Percentiles rank a stretch among this genome's conserved stretches.
Conservation (phyloP, 2,888 invertebrate species). For the Heliconius hortense region DNA sequence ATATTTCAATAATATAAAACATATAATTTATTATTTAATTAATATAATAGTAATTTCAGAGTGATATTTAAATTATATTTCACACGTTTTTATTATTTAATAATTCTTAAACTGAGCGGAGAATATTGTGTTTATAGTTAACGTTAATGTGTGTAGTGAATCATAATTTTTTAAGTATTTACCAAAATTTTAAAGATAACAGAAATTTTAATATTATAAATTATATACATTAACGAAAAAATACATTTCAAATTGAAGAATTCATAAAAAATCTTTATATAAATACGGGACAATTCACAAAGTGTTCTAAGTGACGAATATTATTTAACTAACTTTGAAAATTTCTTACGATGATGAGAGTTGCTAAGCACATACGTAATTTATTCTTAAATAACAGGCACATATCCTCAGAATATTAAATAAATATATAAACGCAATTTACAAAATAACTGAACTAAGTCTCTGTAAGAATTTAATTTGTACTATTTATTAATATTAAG, state of each 20-base stretch:
- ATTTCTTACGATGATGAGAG: neutral
- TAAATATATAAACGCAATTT: neutral
- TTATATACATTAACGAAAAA: neutral
- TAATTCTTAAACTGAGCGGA: neutral
- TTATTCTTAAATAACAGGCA: neutral
- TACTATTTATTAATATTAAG: neutral
- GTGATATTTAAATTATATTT: too few species aligned
- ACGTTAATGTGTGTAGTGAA: neutral
- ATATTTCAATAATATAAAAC: neutral
- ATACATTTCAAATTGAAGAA: neutral
- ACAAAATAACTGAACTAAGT: neutral
- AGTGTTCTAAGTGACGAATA: neutral
- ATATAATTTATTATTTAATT: neutral
- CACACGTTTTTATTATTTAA: neutral
- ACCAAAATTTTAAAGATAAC: neutral
- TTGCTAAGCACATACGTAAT: neutral
- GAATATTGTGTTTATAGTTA: neutral
- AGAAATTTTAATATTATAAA: neutral
- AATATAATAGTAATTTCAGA: neutral
- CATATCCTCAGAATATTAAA: neutral
- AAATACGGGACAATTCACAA: neutral
- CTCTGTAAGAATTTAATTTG: neutral
- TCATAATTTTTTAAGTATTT: neutral
- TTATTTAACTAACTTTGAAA: too few species aligned
- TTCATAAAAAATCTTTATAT: neutral